Base-by-base conservation (phyloP, 2,797 vertebrate species). In the Danio tinwini region DNA sequence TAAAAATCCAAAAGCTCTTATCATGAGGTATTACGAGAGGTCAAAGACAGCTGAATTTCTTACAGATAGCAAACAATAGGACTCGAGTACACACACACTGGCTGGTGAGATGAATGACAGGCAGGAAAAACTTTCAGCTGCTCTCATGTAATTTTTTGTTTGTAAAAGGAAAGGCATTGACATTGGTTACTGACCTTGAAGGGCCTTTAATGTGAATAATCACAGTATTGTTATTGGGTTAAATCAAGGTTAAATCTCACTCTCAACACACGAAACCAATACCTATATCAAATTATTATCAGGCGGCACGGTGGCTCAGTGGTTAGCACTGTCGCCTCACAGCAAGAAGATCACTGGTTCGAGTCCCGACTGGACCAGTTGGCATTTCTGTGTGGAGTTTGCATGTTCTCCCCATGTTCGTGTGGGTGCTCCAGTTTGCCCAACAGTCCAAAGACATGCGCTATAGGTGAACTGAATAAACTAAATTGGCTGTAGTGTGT, bases 21-120 rank as follows among this genome's bases (percentile, higher is more conserved):
- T 84, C 81, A 81, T 39, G 58, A 74, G 45, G 50, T 68, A 82
- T 83, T 83, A 71, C 74, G 37, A 55, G 29, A 45, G 74, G 56
- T 80, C 2, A 37, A 71, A 72, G 19, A 58, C 50, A 29, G 21
- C 70, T 62, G 16, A 53, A 61, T 47, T 78, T 82, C 63, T 40
- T 62, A 9, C 21, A 68, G 65, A 70, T 42, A 49, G 17, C 59
- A 72, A 80, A 86, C 77, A 86, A 84, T 81, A 50, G 50, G 65
- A 75, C 63, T 78, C n/a, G 52, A 71, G 67, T 2, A 40, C 52
- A 17, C 50, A 62, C 59, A 71, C 45, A 80, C 3, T 49, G 16
- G 17, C 52, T 52, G 37, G 5, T 44, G 37, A 71, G 76, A 78
- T 71, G 47, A 78, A 78, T 78, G 67, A 78, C 76, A 44, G 37